Percentiles rank a stretch among this genome's conserved stretches.
Evolutionary conservation across 1,140 invertebrate species (phyloP).

Genomic region (Tachypleus tridentatus): DNA sequence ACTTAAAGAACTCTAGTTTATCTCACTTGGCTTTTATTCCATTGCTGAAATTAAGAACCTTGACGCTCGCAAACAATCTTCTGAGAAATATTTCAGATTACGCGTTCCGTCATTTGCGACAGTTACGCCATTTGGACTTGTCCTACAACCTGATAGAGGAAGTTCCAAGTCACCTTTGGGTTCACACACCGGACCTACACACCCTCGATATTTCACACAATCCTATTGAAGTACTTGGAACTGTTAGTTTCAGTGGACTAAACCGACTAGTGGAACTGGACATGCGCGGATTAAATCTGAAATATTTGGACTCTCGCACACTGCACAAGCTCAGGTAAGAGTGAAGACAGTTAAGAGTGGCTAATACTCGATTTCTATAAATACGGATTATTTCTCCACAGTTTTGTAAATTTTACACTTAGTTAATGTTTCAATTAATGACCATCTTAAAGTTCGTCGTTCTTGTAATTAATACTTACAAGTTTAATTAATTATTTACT

Average conservation of each 20-base stretch:
- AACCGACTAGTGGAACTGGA: conserved; percentile 21
- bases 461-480: no score
- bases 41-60: conserved; percentile 11
- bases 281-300: conserved; percentile 21
- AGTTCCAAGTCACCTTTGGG: conserved; percentile 24
- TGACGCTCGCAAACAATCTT: conserved; percentile 19
- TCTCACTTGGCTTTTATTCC: conserved; percentile 13
- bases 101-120: not conserved
- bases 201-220: conserved; percentile 19
- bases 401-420: no score
- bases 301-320: conserved; percentile 21
- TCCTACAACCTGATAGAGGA: conserved; percentile 21
- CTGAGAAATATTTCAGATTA: conserved; percentile 17
- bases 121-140: conserved; percentile 21
- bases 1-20: conserved; percentile 12
- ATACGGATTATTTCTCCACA: no score
- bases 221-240: conserved; percentile 22
- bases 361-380: no score
- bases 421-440: no score
- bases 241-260: conserved; percentile 19
- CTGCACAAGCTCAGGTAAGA: conserved; percentile 21
- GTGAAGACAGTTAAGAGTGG: no score
- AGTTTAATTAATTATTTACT: no score
- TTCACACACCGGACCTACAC: conserved; percentile 10
- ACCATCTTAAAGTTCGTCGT: no score